A percentile compares a stretch with the other conserved stretches of the same genome.
Evolutionary conservation across 2,888 invertebrate species (phyloP).

Genomic region (Hofmannophila pseudospretella): DNA sequence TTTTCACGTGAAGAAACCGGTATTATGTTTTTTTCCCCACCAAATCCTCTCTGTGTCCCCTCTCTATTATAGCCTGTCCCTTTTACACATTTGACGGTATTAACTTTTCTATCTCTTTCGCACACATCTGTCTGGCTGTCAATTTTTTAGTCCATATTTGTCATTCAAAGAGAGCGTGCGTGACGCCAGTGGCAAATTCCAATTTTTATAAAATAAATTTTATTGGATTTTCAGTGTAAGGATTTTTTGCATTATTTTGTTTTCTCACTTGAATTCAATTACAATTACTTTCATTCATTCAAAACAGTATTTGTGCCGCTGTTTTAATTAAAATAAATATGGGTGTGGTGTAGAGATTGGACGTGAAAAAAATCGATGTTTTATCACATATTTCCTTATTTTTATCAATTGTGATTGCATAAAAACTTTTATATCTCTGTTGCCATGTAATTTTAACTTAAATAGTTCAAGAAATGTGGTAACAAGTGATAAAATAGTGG

Average conservation of each 20-base stretch:
- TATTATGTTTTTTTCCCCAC: constrained; percentile 19
- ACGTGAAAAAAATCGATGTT: constrained; percentile 32
- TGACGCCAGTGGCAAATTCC: constrained; percentile 25
- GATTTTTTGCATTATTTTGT: not conserved
- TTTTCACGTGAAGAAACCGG: too few species aligned
- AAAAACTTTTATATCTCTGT: too few species aligned
- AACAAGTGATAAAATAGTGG: constrained; percentile 11
- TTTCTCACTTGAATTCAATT: too few species aligned
- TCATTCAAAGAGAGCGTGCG: constrained; percentile 48
- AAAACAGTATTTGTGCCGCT: not conserved
- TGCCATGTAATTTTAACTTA: too few species aligned
- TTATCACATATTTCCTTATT: constrained; percentile 43
- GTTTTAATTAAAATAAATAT: constrained; percentile 29
- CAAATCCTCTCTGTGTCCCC: constrained; percentile 30
- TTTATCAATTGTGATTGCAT: not conserved
- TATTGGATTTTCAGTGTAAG: not conserved
- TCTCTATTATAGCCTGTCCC: constrained; percentile 37
- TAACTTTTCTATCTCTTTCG: constrained; percentile 25
- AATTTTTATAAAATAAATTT: constrained; percentile 14
- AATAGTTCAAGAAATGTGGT: too few species aligned
- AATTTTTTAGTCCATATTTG: constrained; percentile 55
- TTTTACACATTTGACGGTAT: constrained; percentile 23
- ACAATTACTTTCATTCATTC: not conserved
- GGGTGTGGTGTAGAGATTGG: constrained; percentile 55
- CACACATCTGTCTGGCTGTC: constrained; percentile 31